These are phyloP conservation scores for Sandelia bainsii DNA, from an alignment of 2,797 vertebrate species.

Conservation along the genomic window DNA sequence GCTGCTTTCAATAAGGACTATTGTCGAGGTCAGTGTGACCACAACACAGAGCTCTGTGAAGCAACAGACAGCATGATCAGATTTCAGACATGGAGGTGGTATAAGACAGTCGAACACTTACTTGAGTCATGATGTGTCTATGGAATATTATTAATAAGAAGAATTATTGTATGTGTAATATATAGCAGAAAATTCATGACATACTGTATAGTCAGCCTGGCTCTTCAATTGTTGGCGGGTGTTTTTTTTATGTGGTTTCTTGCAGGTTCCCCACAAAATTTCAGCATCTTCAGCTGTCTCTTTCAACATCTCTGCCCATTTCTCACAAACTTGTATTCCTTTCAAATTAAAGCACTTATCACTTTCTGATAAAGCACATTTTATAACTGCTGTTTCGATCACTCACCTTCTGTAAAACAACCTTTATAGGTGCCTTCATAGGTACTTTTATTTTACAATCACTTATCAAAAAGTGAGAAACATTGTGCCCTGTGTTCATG, in stretches of 20 bases:
- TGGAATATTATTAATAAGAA: not conserved
- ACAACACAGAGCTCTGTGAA: slow-evolving; percentile 47
- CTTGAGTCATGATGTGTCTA: not conserved
- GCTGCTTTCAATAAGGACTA: slow-evolving; percentile 63
- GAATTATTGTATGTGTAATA: not conserved
- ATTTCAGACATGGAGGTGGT: slow-evolving; percentile 22
- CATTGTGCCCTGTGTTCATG: too few relatives aligned
- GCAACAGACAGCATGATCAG: slow-evolving; percentile 32
- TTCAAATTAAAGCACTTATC: too few relatives aligned
- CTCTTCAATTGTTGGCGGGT: not conserved
- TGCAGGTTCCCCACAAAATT: not conserved
- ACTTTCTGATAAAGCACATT: too few relatives aligned
- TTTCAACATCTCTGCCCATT: not conserved
- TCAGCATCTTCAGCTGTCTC: not conserved
- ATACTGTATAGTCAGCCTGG: not conserved
- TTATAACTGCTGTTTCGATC: too few relatives aligned
- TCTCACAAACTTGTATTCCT: not conserved
- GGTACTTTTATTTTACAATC: too few relatives aligned
- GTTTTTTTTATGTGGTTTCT: not conserved
- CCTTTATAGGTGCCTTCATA: too few relatives aligned
- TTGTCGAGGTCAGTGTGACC: slow-evolving; percentile 71
- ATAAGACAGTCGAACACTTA: slow-evolving; percentile 14
- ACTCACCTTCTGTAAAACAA: too few relatives aligned
- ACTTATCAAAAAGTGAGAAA: too few relatives aligned
- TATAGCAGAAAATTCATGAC: not conserved